phyloP scores from a whole-genome alignment of 2,888 invertebrate genomes.

The Neelides folsomi region DNA sequence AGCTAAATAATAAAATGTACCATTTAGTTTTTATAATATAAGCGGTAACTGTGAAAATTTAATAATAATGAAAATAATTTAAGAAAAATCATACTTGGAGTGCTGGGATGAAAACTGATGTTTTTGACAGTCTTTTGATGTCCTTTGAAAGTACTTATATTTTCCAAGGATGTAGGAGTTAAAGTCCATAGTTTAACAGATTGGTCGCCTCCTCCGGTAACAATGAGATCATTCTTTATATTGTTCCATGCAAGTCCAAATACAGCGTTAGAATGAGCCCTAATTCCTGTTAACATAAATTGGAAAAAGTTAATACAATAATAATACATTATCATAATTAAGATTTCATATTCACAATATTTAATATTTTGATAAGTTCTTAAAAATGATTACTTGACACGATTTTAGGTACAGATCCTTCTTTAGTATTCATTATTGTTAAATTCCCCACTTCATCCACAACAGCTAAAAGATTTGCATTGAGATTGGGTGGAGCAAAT shows the following conservation, averaged over 20 bases:
- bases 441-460: conserved; percentile 75
- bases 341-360: too few relatives aligned
- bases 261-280: too few relatives aligned
- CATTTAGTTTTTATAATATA: too few relatives aligned
- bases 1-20: conserved; percentile 38
- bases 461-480: conserved; percentile 59
- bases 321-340: too few relatives aligned
- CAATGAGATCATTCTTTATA: conserved; percentile 50
- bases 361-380: too few relatives aligned
- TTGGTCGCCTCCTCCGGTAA: conserved; percentile 77
- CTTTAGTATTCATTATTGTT: conserved; percentile 41
- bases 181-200: conserved; percentile 68
- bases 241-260: too few relatives aligned
- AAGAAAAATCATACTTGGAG: conserved; percentile 40
- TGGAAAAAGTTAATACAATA: too few relatives aligned
- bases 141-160: conserved; percentile 37
- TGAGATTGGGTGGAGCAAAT: conserved; percentile 53
- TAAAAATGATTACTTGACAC: conserved; percentile 5
- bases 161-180: conserved; percentile 43
- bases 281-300: too few relatives aligned
- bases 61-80: too few relatives aligned
- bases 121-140: conserved; percentile 74
- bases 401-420: conserved; percentile 7
- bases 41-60: too few relatives aligned
- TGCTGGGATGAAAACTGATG: conserved; percentile 56